A percentile compares a stretch with the other conserved stretches of the same genome.
These are phyloP conservation scores for Hydraecia micacea DNA, from an alignment of 2,888 invertebrate species.

Conservation along the genomic window DNA sequence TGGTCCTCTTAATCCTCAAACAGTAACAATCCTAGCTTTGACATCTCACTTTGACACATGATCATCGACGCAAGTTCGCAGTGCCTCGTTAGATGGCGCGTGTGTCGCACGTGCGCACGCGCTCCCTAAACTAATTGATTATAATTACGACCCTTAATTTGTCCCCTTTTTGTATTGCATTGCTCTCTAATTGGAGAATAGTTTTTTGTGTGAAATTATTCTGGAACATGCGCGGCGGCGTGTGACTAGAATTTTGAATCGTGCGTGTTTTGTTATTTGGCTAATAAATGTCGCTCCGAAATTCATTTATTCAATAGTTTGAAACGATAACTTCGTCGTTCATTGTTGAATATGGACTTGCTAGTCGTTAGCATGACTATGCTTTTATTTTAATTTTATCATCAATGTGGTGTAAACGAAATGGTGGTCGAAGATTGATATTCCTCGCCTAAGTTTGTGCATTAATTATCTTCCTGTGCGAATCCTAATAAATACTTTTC, in stretches of 20 bases:
- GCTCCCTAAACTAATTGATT: slow-evolving; percentile 81
- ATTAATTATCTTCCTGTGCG: neutral
- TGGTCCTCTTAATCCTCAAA: slow-evolving; percentile 51
- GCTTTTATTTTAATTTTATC: neutral
- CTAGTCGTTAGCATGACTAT: neutral
- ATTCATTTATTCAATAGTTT: slow-evolving; percentile 19
- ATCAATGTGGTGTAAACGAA: neutral
- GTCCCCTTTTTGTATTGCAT: slow-evolving; percentile 69
- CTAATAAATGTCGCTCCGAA: slow-evolving; percentile 41
- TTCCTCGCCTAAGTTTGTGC: neutral
- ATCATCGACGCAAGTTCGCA: slow-evolving; percentile 73
- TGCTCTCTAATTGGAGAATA: slow-evolving; percentile 69
- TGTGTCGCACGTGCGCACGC: slow-evolving; percentile 79
- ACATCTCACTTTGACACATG: slow-evolving; percentile 70
- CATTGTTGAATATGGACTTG: neutral
- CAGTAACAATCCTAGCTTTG: slow-evolving; percentile 61
- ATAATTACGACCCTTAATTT: slow-evolving; percentile 78
- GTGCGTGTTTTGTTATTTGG: slow-evolving; percentile 55
- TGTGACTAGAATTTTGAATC: slow-evolving; percentile 54
- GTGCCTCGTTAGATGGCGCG: slow-evolving; percentile 81
- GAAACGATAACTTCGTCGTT: neutral
- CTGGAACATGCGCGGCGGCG: slow-evolving; percentile 34
- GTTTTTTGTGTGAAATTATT: slow-evolving; percentile 61
- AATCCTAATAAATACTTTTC: neutral
- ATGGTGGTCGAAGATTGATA: neutral